phyloP scores from a whole-genome alignment of 2,113 vertebrate genomes.

The Chlamydotis undulata region DNA sequence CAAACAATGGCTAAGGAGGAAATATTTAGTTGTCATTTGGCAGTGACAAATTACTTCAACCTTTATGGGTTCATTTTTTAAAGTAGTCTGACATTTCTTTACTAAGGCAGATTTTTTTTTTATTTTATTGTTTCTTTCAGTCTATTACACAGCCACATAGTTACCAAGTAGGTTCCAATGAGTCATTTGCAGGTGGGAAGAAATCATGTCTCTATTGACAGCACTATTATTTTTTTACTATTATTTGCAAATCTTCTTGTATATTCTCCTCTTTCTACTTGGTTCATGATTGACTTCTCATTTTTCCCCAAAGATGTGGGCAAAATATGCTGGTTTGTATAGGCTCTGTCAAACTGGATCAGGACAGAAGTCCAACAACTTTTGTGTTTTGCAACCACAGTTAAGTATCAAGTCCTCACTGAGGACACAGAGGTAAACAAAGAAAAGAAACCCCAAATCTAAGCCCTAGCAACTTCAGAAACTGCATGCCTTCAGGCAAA shows the following conservation, averaged over 20 bases:
- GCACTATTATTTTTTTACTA: neutral
- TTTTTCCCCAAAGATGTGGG: neutral
- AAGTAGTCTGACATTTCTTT: neutral
- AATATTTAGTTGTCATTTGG: constrained; percentile 11
- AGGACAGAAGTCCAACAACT: neutral
- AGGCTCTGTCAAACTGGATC: neutral
- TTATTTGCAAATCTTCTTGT: neutral
- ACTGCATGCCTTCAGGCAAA: neutral
- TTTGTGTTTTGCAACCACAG: neutral
- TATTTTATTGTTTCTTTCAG: constrained; percentile 15
- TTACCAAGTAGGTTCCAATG: neutral
- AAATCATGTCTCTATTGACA: constrained; percentile 11
- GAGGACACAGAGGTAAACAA: neutral
- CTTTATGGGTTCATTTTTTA: neutral
- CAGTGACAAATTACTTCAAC: constrained; percentile 45
- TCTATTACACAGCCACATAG: neutral
- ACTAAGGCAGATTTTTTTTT: neutral
- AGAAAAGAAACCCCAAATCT: neutral
- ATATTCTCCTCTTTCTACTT: neutral
- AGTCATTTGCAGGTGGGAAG: constrained; percentile 28
- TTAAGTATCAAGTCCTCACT: neutral
- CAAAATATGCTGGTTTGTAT: neutral
- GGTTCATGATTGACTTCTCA: neutral
- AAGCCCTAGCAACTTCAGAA: neutral
- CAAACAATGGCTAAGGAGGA: constrained; percentile 19